Evolutionary conservation across 2,888 invertebrate species (phyloP).

Genomic region (Netelia melanura): DNA sequence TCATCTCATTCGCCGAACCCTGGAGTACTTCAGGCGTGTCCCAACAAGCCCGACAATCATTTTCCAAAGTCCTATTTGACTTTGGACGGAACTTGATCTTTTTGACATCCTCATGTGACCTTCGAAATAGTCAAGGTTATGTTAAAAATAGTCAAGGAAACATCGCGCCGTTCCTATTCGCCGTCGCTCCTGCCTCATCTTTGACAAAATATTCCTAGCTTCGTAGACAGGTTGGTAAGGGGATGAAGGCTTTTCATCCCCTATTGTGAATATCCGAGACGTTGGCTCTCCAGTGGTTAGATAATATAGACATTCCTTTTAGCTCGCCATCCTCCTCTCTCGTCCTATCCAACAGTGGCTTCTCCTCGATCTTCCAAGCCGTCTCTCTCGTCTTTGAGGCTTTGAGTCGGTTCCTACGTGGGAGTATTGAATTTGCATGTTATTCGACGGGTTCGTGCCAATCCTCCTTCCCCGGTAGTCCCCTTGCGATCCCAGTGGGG

Average conservation of each 20-base stretch:
- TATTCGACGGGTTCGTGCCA: slow-evolving; percentile 70
- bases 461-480: slow-evolving; percentile 67
- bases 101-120: not conserved
- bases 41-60: too few relatives aligned
- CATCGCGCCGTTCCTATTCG: too few relatives aligned
- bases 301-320: slow-evolving; percentile 33
- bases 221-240: slow-evolving; percentile 9
- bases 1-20: slow-evolving; percentile 11
- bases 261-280: slow-evolving; percentile 64
- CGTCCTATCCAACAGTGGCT: not conserved
- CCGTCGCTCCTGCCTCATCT: too few relatives aligned
- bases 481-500: slow-evolving; percentile 59
- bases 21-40: not conserved
- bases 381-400: slow-evolving; percentile 71
- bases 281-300: slow-evolving; percentile 22
- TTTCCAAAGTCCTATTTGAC: not conserved
- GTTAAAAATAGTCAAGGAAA: too few relatives aligned
- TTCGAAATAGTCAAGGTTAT: not conserved
- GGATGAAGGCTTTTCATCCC: not conserved
- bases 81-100: not conserved
- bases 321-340: not conserved
- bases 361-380: slow-evolving; percentile 2
- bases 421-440: slow-evolving; percentile 80
- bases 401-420: slow-evolving; percentile 69
- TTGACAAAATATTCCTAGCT: slow-evolving; percentile 26